Percentiles rank a stretch among this genome's conserved stretches.
phyloP scores from a whole-genome alignment of 2,797 vertebrate species.

The Lophotriccus pileatus region DNA sequence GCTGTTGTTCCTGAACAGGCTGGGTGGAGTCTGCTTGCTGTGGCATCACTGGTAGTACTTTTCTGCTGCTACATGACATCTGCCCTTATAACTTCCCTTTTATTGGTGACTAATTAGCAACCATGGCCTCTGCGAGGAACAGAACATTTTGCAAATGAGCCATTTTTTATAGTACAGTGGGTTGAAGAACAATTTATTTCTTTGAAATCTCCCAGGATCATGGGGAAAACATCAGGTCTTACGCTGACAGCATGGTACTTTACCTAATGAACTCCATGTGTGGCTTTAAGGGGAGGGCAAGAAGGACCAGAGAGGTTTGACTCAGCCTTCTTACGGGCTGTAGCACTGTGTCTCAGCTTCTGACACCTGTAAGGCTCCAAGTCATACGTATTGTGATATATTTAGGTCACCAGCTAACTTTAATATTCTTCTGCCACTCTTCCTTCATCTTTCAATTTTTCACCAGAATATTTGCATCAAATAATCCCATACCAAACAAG shows the following conservation, averaged over 20 bases:
- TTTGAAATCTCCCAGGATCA: not conserved
- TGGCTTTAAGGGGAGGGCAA: not conserved
- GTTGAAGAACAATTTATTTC: not conserved
- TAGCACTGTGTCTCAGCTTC: not conserved
- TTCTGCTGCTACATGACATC: not conserved
- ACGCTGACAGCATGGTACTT: not conserved
- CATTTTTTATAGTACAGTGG: not conserved
- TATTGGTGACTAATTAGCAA: not conserved
- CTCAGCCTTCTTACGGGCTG: not conserved
- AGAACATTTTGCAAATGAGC: slow-evolving; percentile 4
- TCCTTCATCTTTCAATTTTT: not conserved
- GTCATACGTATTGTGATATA: not conserved
- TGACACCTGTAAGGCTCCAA: not conserved
- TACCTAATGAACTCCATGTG: not conserved
- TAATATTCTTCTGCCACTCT: not conserved
- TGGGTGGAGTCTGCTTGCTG: not conserved
- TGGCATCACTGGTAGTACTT: not conserved
- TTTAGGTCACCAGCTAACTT: not conserved
- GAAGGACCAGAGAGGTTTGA: not conserved
- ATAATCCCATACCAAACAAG: not conserved
- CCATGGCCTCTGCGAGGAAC: not conserved
- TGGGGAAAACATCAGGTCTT: not conserved
- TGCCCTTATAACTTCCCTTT: not conserved
- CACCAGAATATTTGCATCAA: not conserved
- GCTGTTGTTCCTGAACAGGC: not conserved